Evolutionary conservation across 92 coral and sea anemone genomes (phyloP).

Genomic region (Diadumene lineata): DNA sequence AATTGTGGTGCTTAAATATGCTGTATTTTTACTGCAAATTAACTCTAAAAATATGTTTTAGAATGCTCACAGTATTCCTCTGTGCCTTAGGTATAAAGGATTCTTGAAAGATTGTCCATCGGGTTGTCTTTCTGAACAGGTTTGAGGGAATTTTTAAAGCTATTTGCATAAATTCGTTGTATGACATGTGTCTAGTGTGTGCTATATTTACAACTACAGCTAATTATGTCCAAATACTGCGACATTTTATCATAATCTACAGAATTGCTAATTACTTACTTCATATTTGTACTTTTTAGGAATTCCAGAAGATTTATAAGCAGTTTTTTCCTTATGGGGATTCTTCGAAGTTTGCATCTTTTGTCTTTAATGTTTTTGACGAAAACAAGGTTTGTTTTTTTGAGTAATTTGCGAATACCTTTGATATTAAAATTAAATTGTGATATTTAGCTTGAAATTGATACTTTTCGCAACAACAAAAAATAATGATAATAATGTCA

Average conservation of each 20-base stretch:
- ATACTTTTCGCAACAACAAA: no score
- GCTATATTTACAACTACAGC: background rate
- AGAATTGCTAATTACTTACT: background rate
- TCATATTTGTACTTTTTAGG: slow-evolving; percentile 49
- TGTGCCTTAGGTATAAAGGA: slow-evolving; percentile 80
- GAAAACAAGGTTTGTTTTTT: slow-evolving; percentile 88
- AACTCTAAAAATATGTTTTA: background rate
- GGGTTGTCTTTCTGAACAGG: slow-evolving; percentile 90
- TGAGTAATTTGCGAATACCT: no score
- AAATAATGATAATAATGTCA: no score
- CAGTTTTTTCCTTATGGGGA: slow-evolving; percentile 98
- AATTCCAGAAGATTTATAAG: slow-evolving; percentile 92
- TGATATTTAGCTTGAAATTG: no score
- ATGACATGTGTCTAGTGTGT: background rate
- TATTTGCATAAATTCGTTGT: slow-evolving; percentile 18
- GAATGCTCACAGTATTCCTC: background rate
- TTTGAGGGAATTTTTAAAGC: background rate
- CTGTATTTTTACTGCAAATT: background rate
- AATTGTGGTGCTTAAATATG: background rate
- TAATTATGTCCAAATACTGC: background rate
- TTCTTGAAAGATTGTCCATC: slow-evolving; percentile 93
- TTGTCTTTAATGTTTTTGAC: slow-evolving; percentile 97
- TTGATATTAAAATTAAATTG: no score
- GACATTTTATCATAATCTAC: background rate
- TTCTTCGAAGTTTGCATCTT: slow-evolving; percentile 91